These are phyloP conservation scores for Diachrysia chrysitis DNA, from an alignment of 2,888 invertebrate genomes.

Conservation along the genomic window DNA sequence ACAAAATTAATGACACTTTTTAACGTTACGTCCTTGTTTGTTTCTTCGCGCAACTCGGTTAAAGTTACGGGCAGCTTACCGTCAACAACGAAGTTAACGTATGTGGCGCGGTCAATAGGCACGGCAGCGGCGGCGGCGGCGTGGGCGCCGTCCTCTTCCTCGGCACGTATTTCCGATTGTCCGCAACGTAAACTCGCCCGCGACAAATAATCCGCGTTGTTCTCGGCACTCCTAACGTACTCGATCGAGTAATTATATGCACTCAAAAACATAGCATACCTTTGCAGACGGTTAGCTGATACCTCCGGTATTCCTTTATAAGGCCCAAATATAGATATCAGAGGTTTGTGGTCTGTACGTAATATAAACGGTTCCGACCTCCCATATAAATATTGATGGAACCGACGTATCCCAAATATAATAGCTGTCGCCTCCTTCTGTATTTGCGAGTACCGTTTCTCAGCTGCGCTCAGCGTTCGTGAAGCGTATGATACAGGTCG, in stretches of 20 bases:
- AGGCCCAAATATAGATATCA: constrained; percentile 45
- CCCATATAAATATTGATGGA: constrained; percentile 54
- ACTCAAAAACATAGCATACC: constrained; percentile 55
- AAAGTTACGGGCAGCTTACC: too few relatives aligned
- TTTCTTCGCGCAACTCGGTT: too few relatives aligned
- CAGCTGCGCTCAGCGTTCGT: constrained; percentile 46
- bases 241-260: constrained; percentile 58
- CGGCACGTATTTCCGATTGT: too few relatives aligned
- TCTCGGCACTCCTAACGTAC: constrained; percentile 48
- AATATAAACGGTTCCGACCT: constrained; percentile 42
- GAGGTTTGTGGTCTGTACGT: constrained; percentile 42
- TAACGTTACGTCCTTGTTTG: too few relatives aligned
- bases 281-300: constrained; percentile 55
- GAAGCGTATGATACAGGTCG: constrained; percentile 55
- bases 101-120: too few relatives aligned
- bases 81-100: too few relatives aligned
- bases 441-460: constrained; percentile 37
- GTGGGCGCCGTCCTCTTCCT: too few relatives aligned
- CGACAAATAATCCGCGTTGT: constrained; percentile 49
- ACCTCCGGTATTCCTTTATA: constrained; percentile 58
- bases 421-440: constrained; percentile 31
- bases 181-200: constrained; percentile 27
- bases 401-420: constrained; percentile 31
- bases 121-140: too few relatives aligned
- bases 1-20: too few relatives aligned